phyloP scores from a whole-genome alignment of 2,113 vertebrate genomes.

The Leiothrix lutea region DNA sequence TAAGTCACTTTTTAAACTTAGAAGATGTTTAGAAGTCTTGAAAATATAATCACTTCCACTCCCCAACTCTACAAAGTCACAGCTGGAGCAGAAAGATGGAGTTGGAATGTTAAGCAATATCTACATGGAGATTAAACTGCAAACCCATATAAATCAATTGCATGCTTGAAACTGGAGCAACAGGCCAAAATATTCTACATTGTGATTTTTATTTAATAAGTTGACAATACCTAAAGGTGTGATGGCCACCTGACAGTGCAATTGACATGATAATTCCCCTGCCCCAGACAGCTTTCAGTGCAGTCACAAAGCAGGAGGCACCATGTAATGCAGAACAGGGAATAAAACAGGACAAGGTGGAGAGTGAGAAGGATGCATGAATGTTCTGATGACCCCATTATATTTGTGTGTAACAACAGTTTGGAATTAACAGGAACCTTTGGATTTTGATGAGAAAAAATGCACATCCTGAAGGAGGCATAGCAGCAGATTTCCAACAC shows the following conservation, averaged over 20 bases:
- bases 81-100: background rate
- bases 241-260: background rate
- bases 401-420: background rate
- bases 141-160: background rate
- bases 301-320: background rate
- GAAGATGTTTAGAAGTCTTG: background rate
- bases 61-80: background rate
- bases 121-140: background rate
- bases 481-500: background rate
- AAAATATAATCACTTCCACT: background rate
- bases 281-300: background rate
- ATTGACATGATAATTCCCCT: background rate
- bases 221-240: background rate
- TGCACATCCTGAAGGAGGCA: background rate
- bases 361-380: background rate
- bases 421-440: background rate
- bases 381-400: background rate
- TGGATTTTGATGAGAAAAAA: background rate
- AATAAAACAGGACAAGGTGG: background rate
- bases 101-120: background rate
- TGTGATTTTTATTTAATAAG: background rate
- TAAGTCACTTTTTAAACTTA: background rate
- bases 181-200: background rate
- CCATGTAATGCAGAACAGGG: fast-evolving
- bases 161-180: background rate